phyloP scores from a whole-genome alignment of 2,888 invertebrate genomes.

The Ischnus inquisitorius region DNA sequence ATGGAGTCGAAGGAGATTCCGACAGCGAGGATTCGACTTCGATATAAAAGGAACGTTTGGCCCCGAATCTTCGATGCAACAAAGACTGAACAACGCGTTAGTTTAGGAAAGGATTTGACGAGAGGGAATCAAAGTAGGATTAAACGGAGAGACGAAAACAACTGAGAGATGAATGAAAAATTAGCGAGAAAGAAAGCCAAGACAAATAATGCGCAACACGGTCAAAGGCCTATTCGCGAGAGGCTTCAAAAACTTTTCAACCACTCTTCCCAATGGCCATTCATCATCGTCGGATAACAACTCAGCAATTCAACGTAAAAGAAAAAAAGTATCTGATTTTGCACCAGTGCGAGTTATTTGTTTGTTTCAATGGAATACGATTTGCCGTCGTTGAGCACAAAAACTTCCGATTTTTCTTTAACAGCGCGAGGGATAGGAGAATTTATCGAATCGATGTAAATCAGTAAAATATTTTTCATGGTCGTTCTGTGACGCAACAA shows the following conservation, averaged over 20 bases:
- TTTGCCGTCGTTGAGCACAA: background rate
- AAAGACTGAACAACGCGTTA: slow-evolving; percentile 11
- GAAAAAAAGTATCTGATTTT: background rate
- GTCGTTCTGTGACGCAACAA: too few species aligned
- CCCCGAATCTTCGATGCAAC: background rate
- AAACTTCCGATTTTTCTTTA: too few species aligned
- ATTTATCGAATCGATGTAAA: too few species aligned
- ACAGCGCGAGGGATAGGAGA: too few species aligned
- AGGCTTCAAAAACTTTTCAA: slow-evolving; percentile 41
- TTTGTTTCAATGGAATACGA: background rate
- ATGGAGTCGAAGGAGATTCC: slow-evolving; percentile 75
- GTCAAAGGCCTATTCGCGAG: slow-evolving; percentile 59
- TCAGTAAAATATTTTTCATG: too few species aligned
- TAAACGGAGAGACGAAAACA: background rate
- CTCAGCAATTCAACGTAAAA: background rate
- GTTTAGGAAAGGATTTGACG: background rate
- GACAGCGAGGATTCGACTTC: slow-evolving; percentile 83
- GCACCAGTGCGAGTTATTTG: background rate
- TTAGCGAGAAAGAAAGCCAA: background rate
- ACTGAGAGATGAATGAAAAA: background rate
- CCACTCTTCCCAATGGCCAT: slow-evolving; percentile 56
- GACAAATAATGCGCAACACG: slow-evolving; percentile 11
- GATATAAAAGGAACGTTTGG: slow-evolving; percentile 72
- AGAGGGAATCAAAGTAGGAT: background rate
- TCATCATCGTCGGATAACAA: slow-evolving; percentile 25